phyloP scores from a whole-genome alignment of 2,797 vertebrate genomes.

The Dendrocincla tyrannina region DNA sequence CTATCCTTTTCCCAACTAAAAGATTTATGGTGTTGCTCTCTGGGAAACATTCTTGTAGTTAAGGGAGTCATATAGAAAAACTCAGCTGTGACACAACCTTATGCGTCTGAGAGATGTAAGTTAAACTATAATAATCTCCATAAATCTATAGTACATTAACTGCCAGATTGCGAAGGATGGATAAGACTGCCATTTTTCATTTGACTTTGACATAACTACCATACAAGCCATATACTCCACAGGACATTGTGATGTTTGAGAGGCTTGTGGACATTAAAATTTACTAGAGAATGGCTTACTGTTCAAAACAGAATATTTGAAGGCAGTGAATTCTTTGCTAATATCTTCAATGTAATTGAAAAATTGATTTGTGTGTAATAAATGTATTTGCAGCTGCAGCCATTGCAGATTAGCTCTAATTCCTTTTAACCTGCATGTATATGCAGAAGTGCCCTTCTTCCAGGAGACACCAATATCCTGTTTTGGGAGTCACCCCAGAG shows the following conservation, averaged over 20 bases:
- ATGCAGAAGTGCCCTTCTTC: background rate
- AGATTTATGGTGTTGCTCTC: slow-evolving; percentile 19
- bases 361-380: background rate
- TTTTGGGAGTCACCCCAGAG: background rate
- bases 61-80: background rate
- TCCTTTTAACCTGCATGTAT: background rate
- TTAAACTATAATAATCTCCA: background rate
- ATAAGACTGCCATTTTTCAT: background rate
- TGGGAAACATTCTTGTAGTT: background rate
- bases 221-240: background rate
- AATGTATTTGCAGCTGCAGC: background rate
- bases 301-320: background rate
- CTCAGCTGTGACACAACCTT: background rate
- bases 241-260: background rate
- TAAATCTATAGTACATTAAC: background rate
- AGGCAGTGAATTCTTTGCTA: background rate
- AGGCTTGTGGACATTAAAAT: background rate
- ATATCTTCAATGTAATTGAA: background rate
- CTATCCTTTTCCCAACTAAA: background rate
- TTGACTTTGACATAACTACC: background rate
- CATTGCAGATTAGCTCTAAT: background rate
- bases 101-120: background rate
- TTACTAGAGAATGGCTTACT: background rate
- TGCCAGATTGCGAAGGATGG: background rate
- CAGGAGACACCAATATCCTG: background rate